Percentiles rank a stretch among this genome's conserved stretches.
Evolutionary conservation across 1,140 invertebrate species (phyloP).

Genomic region (Drosophila pseudoananassae): DNA sequence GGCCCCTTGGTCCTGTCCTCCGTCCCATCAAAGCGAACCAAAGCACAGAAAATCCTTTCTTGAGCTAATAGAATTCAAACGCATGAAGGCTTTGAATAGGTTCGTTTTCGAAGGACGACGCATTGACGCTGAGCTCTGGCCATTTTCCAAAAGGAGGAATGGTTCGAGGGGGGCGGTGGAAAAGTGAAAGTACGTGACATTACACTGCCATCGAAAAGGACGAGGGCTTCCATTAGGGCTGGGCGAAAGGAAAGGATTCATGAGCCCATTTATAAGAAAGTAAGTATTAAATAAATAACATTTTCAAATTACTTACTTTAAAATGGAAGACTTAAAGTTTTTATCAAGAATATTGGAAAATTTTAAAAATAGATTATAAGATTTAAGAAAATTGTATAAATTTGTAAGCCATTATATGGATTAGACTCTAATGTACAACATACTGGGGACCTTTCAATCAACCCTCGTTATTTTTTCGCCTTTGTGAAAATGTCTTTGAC

Average conservation of each 20-base stretch:
- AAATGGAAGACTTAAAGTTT: not conserved
- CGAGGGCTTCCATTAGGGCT: conserved; percentile 46
- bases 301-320: conserved; percentile 2
- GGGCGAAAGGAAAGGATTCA: not conserved
- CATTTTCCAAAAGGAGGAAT: conserved; percentile 20
- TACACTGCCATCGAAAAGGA: conserved; percentile 31
- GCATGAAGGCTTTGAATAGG: conserved; percentile 80
- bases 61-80: conserved; percentile 79
- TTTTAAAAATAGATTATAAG: not conserved
- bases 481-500: conserved; percentile 20
- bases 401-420: not conserved
- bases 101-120: conserved; percentile 73
- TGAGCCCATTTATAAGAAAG: not conserved
- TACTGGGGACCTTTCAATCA: not conserved
- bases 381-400: not conserved
- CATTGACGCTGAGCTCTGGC: conserved; percentile 57
- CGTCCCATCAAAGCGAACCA: conserved; percentile 5
- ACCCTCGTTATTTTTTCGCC: conserved; percentile 13
- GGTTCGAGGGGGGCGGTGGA: conserved; percentile 16
- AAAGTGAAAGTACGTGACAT: conserved; percentile 82
- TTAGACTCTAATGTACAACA: not conserved
- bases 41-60: conserved; percentile 73
- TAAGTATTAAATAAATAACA: not conserved
- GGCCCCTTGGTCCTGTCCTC: not conserved
- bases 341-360: too few species aligned